These are phyloP conservation scores for Ennomos erosarius DNA, from an alignment of 2,888 invertebrate genomes.

Conservation along the genomic window DNA sequence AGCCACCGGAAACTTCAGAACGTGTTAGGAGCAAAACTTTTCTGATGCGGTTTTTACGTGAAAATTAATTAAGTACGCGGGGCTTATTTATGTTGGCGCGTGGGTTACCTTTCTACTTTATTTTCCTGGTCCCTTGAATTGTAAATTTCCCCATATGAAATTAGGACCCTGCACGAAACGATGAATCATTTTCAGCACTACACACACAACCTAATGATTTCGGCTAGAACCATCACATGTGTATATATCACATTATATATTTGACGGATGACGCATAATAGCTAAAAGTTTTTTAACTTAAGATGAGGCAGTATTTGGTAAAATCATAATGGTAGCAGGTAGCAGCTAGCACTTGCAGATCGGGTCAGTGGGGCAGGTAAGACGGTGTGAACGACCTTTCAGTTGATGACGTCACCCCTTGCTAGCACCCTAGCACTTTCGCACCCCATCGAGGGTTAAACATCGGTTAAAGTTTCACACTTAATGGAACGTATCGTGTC, in stretches of 20 bases:
- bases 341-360: slow-evolving; percentile 27
- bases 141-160: no score
- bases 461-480: slow-evolving; percentile 21
- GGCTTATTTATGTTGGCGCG: slow-evolving; percentile 2
- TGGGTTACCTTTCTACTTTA: not conserved
- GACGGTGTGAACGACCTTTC: slow-evolving; percentile 39
- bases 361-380: slow-evolving; percentile 45
- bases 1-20: slow-evolving; percentile 12
- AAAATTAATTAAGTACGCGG: slow-evolving; percentile 11
- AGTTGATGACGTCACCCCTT: slow-evolving; percentile 42
- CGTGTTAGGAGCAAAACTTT: slow-evolving; percentile 14
- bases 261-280: slow-evolving; percentile 7
- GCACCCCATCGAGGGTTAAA: slow-evolving; percentile 30
- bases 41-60: slow-evolving; percentile 10
- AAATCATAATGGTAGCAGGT: not conserved
- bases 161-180: no score
- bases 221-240: not conserved
- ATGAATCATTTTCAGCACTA: no score
- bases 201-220: no score
- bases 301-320: slow-evolving; percentile 26
- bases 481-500: slow-evolving; percentile 3
- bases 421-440: slow-evolving; percentile 9
- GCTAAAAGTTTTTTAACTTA: slow-evolving; percentile 20
- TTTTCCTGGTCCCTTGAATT: no score
- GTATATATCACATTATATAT: no score